Conservation (phyloP, 2,888 invertebrate genomes). For the Seladonia tumulorum region DNA sequence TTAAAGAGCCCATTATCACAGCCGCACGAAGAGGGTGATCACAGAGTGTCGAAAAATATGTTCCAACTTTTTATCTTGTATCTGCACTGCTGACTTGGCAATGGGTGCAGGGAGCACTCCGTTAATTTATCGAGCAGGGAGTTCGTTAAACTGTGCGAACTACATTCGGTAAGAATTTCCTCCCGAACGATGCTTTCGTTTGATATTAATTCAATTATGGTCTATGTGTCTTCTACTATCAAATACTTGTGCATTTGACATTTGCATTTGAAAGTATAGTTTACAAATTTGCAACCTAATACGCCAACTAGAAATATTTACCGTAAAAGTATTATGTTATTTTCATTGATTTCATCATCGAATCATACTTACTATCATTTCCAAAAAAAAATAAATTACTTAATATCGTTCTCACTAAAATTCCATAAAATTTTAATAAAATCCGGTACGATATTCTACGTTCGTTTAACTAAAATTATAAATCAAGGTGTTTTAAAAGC, state of each 20-base stretch:
- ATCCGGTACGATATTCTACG: no score
- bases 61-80: conserved; percentile 80
- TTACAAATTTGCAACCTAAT: no score
- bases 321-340: not conserved
- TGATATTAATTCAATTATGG: not conserved
- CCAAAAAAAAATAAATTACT: no score
- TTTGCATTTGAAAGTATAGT: not conserved
- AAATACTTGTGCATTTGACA: not conserved
- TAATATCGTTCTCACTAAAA: no score
- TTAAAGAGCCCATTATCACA: conserved; percentile 69
- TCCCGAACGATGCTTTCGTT: not conserved
- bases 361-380: no score
- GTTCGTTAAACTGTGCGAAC: conserved; percentile 29
- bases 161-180: conserved; percentile 15
- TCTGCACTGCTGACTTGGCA: conserved; percentile 69
- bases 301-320: not conserved
- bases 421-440: no score
- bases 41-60: conserved; percentile 78
- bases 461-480: no score
- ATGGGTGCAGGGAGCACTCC: conserved; percentile 49
- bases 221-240: not conserved
- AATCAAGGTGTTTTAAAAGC: no score
- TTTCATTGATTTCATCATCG: no score
- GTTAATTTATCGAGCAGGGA: conserved; percentile 70
- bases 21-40: conserved; percentile 60